A percentile compares a stretch with the other conserved stretches of the same genome.
phyloP scores from a whole-genome alignment of 2,888 invertebrate species.

The Hymenopus coronatus region DNA sequence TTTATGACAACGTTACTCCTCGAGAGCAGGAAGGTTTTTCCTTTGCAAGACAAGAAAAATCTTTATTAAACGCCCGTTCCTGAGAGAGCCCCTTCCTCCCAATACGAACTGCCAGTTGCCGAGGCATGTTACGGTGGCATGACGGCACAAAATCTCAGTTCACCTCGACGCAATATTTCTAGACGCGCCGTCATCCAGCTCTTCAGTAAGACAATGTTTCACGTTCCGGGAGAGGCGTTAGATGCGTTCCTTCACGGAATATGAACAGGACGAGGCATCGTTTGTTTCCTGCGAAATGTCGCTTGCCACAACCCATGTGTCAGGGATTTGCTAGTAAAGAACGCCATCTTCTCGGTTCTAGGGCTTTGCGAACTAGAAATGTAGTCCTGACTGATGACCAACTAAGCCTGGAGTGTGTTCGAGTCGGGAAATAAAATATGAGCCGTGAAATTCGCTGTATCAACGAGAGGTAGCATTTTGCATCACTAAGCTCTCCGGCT shows the following conservation, averaged over 20 bases:
- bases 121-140: background rate
- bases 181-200: background rate
- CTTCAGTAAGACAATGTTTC: background rate
- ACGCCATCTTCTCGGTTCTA: background rate
- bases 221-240: background rate
- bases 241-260: background rate
- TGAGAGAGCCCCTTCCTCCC: background rate
- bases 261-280: background rate
- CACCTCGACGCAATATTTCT: background rate
- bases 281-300: background rate
- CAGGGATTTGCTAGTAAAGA: background rate
- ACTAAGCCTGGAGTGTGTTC: background rate
- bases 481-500: too few species aligned
- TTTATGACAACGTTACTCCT: background rate
- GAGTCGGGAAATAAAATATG: too few species aligned
- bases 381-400: background rate
- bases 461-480: too few species aligned
- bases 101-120: background rate
- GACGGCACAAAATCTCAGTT: background rate
- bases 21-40: background rate
- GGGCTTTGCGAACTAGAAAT: background rate
- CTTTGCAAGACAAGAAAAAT: background rate
- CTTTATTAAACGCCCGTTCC: background rate
- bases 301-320: background rate
- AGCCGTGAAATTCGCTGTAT: too few species aligned